These are phyloP conservation scores for Pollenia labialis DNA, from an alignment of 2,888 invertebrate genomes.

Conservation along the genomic window DNA sequence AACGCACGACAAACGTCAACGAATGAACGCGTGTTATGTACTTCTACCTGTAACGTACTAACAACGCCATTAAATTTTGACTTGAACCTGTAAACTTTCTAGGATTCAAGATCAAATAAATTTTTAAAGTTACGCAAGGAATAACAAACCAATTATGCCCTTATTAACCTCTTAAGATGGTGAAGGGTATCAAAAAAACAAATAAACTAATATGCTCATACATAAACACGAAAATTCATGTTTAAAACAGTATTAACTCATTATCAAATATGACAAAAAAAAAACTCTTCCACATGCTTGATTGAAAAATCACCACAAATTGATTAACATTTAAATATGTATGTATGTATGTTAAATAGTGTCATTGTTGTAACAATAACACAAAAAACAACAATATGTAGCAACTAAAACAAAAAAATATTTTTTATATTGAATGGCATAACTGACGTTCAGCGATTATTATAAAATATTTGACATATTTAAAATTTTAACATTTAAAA, in stretches of 20 bases:
- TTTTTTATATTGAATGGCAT: conserved; percentile 37
- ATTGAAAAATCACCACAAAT: conserved; percentile 53
- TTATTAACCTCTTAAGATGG: no score
- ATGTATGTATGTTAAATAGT: background rate
- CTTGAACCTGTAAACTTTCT: no score
- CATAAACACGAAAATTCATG: conserved; percentile 15
- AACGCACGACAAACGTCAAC: no score
- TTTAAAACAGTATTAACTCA: conserved; percentile 29
- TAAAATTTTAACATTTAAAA: conserved; percentile 4
- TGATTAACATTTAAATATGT: conserved; percentile 28
- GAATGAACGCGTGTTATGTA: no score
- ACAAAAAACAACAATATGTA: background rate
- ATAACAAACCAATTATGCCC: no score
- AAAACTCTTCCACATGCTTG: conserved; percentile 20
- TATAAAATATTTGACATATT: conserved; percentile 51
- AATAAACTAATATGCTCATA: background rate
- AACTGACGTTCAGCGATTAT: conserved; percentile 50
- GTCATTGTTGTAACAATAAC: conserved; percentile 8
- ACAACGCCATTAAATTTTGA: no score
- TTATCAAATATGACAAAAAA: background rate
- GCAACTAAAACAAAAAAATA: conserved; percentile 9
- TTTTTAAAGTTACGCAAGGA: no score
- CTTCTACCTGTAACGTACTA: no score
- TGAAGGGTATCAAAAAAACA: background rate
- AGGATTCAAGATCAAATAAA: no score